A percentile compares a stretch with the other conserved stretches of the same genome.
Conservation (phyloP, 2,888 invertebrate genomes). For the Agrenia bidenticulata region DNA sequence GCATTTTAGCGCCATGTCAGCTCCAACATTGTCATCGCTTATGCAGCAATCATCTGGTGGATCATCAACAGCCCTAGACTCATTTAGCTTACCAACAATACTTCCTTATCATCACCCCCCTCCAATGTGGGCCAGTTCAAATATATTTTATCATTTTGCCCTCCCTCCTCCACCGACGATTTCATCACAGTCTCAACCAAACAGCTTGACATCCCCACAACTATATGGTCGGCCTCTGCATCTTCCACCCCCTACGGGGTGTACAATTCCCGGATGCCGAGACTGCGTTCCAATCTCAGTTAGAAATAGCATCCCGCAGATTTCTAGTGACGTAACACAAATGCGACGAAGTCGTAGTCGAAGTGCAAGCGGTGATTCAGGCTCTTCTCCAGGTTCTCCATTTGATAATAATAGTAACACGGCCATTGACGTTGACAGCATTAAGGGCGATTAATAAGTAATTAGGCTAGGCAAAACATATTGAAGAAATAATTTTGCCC, state of each 20-base stretch:
- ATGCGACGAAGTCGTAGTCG: constrained; percentile 9
- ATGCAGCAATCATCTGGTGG: not conserved
- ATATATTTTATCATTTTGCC: constrained; percentile 52
- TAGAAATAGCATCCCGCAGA: not conserved
- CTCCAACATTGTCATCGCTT: not conserved
- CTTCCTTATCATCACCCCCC: constrained; percentile 49
- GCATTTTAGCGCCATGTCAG: not conserved
- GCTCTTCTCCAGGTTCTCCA: constrained; percentile 16
- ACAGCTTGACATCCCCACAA: constrained; percentile 12
- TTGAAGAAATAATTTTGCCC: not conserved
- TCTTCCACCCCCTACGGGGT: constrained; percentile 45
- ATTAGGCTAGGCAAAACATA: too few relatives aligned
- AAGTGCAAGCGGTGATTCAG: constrained; percentile 26
- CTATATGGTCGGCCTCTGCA: constrained; percentile 44
- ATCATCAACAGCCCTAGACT: not conserved
- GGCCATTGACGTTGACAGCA: constrained; percentile 30
- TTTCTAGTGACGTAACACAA: not conserved
- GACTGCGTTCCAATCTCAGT: constrained; percentile 36
- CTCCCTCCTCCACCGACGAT: constrained; percentile 41
- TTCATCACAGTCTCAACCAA: constrained; percentile 14
- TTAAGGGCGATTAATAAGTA: constrained; percentile 15
- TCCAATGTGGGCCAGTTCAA: constrained; percentile 52
- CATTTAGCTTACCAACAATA: constrained; percentile 8
- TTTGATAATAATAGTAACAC: constrained; percentile 23
- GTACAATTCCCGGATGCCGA: constrained; percentile 49